Evolutionary conservation across 2,113 vertebrate species (phyloP), one percentile per base, ranked within the genome.

Genomic region (Podocnemis expansa): DNA sequence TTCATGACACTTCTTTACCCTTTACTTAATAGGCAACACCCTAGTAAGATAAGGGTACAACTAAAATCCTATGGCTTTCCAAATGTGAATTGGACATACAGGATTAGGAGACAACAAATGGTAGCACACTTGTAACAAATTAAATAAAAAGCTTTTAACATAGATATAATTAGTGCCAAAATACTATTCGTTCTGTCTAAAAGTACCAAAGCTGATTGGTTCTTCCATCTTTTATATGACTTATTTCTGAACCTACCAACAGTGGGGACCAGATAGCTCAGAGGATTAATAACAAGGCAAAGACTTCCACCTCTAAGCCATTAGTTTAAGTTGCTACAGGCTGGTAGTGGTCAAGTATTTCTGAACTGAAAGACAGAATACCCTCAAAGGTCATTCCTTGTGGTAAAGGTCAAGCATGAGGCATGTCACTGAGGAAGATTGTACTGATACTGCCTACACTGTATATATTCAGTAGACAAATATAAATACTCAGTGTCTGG

Each of bases 1-100:
- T 91, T 89, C 52, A 11, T 73, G 94, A 94, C 78, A 89, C 75
- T 82, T 91, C 93, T 89, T 95, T 90, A 70, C 70, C 51, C 9
- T n/a, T 45, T 90, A 45, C 58, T 80, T 38, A 29, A 87, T 73
- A 92, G 79, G 89, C 89, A 93, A 81, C 82, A 83, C 87, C 92
- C 94, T 70, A 55, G 24, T 85, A 47, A 94, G 89, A 81, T 3
- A 38, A 3, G 49, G 54, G 84, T 86, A 89, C 67, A 95, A 63
- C 82, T 78, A 90, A 95, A 91, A 93, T 86, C 21, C 41, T 22
- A 41, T 22, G 87, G 79, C 79, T 79, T 96, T 92, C 78, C 84
- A 90, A 95, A 94, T 6, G 60, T 43, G 91, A 76, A 83, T 45
- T 63, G 89, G 67, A 91, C 73, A 83, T 38, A 0, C 1, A 21